phyloP scores from a whole-genome alignment of 2,797 vertebrate species.

The Phataginus tricuspis region DNA sequence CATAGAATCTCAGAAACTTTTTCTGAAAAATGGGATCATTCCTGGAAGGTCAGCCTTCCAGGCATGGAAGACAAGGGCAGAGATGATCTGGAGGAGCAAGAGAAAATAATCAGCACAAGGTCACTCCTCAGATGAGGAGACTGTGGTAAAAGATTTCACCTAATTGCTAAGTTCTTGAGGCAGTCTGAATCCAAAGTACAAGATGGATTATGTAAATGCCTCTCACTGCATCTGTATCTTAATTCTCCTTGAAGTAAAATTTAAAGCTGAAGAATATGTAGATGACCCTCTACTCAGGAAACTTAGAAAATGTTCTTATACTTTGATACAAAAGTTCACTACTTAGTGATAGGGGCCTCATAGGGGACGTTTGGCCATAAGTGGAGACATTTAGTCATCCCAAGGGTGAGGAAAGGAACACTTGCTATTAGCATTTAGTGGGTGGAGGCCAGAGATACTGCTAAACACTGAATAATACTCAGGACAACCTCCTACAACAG shows the following conservation, averaged over 20 bases:
- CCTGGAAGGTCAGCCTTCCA: not conserved
- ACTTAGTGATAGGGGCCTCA: not conserved
- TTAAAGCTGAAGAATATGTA: not conserved
- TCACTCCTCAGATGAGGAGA: not conserved
- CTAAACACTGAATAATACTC: not conserved
- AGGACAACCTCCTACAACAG: not conserved
- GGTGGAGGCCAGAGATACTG: not conserved
- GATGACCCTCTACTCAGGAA: not conserved
- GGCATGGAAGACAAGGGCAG: not conserved
- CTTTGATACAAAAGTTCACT: not conserved
- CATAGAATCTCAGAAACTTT: not conserved
- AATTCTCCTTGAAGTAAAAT: not conserved
- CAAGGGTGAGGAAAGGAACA: not conserved
- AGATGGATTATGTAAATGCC: not conserved
- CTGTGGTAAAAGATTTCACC: not conserved
- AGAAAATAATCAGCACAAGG: not conserved
- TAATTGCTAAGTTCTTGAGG: not conserved
- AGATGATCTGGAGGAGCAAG: not conserved
- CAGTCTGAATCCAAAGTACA: not conserved
- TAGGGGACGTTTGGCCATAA: not conserved
- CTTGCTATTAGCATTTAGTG: not conserved
- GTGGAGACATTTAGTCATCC: not conserved
- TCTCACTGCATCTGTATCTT: not conserved
- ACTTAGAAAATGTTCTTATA: not conserved
- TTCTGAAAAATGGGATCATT: not conserved